Evolutionary conservation across 2,113 vertebrate genomes (phyloP).

Genomic region (Triplophysa dalaica): DNA sequence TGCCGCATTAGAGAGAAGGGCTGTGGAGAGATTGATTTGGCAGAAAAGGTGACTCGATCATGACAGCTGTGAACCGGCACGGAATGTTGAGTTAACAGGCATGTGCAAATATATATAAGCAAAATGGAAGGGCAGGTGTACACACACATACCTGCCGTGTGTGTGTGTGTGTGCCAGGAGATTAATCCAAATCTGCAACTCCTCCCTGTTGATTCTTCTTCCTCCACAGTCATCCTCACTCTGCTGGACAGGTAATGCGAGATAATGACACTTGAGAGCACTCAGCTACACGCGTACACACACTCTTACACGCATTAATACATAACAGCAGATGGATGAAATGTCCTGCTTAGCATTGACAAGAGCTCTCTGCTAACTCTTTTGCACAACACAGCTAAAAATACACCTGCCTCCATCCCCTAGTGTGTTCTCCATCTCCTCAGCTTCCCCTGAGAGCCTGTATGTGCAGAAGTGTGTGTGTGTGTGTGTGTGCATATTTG

Average conservation of each 20-base stretch:
- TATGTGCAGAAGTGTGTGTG: not conserved
- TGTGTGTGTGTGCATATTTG: not conserved
- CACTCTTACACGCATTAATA: conserved; percentile 6
- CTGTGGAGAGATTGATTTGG: conserved; percentile 28
- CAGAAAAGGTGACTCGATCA: conserved; percentile 29
- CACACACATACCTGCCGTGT: conserved; percentile 8
- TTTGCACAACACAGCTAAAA: conserved; percentile 37
- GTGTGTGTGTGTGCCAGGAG: conserved; percentile 1
- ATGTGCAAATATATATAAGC: conserved; percentile 29
- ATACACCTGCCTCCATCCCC: conserved; percentile 39
- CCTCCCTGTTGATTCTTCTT: conserved; percentile 26
- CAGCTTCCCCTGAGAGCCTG: conserved; percentile 28
- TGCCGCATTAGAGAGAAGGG: conserved; percentile 7
- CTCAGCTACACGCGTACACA: conserved; percentile 23
- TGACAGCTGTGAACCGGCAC: conserved; percentile 22
- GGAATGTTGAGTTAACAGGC: conserved; percentile 21
- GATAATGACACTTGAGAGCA: conserved; percentile 40
- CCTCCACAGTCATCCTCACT: conserved; percentile 37
- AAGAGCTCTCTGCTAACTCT: conserved; percentile 22
- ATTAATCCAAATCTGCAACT: not conserved
- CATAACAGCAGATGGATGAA: conserved; percentile 27
- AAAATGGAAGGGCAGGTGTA: conserved; percentile 13
- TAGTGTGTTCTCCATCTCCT: conserved; percentile 27
- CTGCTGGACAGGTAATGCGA: conserved; percentile 34
- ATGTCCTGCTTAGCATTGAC: conserved; percentile 49